Evolutionary conservation across 1,140 invertebrate species (phyloP), one percentile per base, ranked within the genome.

Genomic region (Drosophila pandora): DNA sequence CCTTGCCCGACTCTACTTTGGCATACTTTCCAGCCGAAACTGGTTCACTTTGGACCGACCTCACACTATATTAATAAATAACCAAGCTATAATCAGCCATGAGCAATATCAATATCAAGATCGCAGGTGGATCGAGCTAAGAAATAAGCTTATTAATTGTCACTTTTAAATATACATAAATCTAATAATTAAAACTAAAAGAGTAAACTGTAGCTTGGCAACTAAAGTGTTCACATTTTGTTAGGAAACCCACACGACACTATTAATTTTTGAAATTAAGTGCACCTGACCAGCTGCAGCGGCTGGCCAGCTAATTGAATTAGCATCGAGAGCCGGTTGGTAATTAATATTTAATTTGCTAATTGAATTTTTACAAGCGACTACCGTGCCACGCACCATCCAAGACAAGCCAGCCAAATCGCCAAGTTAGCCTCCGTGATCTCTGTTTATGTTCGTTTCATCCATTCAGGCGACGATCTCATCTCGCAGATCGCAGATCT

Each of bases 281-380:
- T 61, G 34, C 72, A 55, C 49, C 45, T 63, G 43, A 68, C 5
- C 23, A 69, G 25, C 23, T 48, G 32, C 12, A n/a, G 37, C 34
- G 12, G 3, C 30, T 23, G 13, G 17, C 17, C 22, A 54, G 64
- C 56, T 87, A 68, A 87, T 85, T 71, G 58, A 85, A 82, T 85
- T 81, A 87, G 74, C 77, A 87, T 67, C 47, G 12, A 48, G 23
- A 65, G 67, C 43, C 58, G 55, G 47, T 55, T 58, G 62, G 69
- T 75, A 78, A 81, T 85, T 85, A 85, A 75, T 70, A 85, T 74
- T 85, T 87, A 59, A 81, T 87, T 64, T 67, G 60, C 53, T 71
- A 76, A 84, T 79, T 83, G 56, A 60, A 63, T 60, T 79, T 83
- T 82, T 78, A 79, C 62, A 64, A 67, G 41, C 74, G 59, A 68